Percentiles rank a stretch among this genome's conserved stretches.
These are phyloP conservation scores for Ernsta delagoae DNA, from an alignment of 2,888 invertebrate species.

Conservation along the genomic window DNA sequence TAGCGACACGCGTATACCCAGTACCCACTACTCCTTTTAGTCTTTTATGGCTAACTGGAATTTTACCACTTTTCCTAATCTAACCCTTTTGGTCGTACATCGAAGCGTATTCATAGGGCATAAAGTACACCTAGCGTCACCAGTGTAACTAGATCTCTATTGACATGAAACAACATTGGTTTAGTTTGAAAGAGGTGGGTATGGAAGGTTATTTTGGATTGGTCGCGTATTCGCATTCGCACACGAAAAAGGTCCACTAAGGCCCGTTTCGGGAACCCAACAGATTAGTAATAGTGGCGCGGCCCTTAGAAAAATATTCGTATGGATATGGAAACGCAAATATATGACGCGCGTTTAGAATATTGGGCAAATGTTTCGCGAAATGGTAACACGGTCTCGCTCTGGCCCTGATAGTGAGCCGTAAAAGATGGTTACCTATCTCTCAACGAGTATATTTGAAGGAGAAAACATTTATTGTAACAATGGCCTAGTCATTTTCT, in stretches of 20 bases:
- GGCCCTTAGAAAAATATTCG: constrained; percentile 61
- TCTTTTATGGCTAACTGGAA: constrained; percentile 71
- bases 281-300: constrained; percentile 63
- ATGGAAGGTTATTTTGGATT: constrained; percentile 45
- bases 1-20: constrained; percentile 43
- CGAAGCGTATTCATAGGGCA: constrained; percentile 70
- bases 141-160: constrained; percentile 48
- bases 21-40: constrained; percentile 47
- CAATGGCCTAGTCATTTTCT: too few relatives aligned
- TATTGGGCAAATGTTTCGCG: constrained; percentile 56
- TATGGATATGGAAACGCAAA: constrained; percentile 50
- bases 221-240: constrained; percentile 56
- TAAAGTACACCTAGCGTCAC: constrained; percentile 54
- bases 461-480: too few relatives aligned
- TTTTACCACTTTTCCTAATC: constrained; percentile 67
- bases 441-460: too few relatives aligned
- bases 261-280: constrained; percentile 65
- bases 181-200: constrained; percentile 39
- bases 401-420: neutral
- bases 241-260: constrained; percentile 58
- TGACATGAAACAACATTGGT: constrained; percentile 36
- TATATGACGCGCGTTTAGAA: constrained; percentile 56
- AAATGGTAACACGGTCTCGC: neutral
- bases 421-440: too few relatives aligned
- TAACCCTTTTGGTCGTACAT: constrained; percentile 65